Conservation (phyloP, 1,140 invertebrate genomes). For the Eueides isabella region DNA sequence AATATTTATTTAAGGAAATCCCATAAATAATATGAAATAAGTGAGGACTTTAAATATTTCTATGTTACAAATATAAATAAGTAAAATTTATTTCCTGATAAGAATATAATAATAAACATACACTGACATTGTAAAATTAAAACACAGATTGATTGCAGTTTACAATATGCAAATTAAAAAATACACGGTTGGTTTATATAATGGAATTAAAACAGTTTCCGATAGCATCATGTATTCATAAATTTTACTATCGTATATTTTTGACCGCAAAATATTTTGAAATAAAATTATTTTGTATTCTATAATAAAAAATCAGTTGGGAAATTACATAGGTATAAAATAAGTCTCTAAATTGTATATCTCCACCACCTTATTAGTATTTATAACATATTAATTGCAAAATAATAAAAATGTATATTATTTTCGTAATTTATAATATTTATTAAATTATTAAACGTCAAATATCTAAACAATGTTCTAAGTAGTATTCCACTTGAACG, state of each 20-base stretch:
- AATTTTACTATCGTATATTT: neutral
- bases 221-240: conserved; percentile 8
- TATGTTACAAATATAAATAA: neutral
- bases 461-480: conserved; percentile 8
- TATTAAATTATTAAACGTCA: conserved; percentile 8
- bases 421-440: neutral
- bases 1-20: no score
- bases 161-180: conserved; percentile 10
- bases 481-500: conserved; percentile 25
- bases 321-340: neutral
- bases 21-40: no score
- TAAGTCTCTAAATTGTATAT: no score
- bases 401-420: neutral
- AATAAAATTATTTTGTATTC: neutral
- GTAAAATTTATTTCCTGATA: neutral
- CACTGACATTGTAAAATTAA: neutral
- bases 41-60: no score
- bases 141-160: conserved; percentile 5
- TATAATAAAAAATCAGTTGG: neutral
- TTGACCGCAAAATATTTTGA: conserved; percentile 1
- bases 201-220: conserved; percentile 9
- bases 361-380: no score
- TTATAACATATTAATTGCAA: no score
- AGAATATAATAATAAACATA: neutral
- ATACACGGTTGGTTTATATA: neutral